Conservation (phyloP, 2,113 vertebrate genomes). For the Ophthalmotilapia sp. region DNA sequence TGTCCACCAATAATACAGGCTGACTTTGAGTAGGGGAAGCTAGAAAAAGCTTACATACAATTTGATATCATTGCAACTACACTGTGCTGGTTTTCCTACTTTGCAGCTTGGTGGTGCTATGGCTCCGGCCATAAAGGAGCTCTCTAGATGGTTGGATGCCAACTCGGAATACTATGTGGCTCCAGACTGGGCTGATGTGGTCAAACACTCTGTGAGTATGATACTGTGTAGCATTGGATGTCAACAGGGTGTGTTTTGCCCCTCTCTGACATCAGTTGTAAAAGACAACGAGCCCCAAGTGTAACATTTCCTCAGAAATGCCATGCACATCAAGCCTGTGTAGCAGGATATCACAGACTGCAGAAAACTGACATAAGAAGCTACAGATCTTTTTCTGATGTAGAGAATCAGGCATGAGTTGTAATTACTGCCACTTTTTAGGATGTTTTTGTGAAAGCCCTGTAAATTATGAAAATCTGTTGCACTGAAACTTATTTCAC, state of each 20-base stretch:
- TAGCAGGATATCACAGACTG: background rate
- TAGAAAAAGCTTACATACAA: background rate
- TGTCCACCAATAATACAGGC: background rate
- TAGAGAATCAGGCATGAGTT: background rate
- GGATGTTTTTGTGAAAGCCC: background rate
- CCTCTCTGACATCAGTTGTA: background rate
- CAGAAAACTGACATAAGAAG: background rate
- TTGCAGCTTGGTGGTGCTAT: constrained; percentile 85
- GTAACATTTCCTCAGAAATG: background rate
- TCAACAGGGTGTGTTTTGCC: background rate
- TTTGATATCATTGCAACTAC: background rate
- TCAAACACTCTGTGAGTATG: constrained; percentile 85
- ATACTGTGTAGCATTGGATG: background rate
- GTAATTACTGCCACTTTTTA: background rate
- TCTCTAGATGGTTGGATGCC: constrained; percentile 85
- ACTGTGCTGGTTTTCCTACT: background rate
- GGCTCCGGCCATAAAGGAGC: constrained; percentile 87
- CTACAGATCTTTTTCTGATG: background rate
- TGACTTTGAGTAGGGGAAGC: background rate
- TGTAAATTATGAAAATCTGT: background rate
- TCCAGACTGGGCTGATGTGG: constrained; percentile 87
- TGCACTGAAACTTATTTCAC: background rate
- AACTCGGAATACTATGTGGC: constrained; percentile 87
- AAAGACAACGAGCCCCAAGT: background rate
- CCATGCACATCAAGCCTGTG: background rate